phyloP scores from a whole-genome alignment of 2,113 vertebrate species.

The Sinocyclocheilus anophthalmus region DNA sequence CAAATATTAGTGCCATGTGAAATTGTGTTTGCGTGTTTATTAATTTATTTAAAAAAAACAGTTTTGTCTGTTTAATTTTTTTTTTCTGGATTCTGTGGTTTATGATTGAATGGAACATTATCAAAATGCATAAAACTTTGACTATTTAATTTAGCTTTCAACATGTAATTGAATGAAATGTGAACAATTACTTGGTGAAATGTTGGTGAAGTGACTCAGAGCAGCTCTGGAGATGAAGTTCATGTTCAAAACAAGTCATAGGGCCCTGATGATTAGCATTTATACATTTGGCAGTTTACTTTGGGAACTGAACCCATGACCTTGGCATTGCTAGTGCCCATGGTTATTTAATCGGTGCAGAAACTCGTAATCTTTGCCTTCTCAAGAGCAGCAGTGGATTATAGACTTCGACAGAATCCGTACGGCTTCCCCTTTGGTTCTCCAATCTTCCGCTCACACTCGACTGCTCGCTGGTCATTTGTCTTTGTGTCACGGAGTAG shows the following conservation, averaged over 20 bases:
- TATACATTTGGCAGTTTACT: background rate
- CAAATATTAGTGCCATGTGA: too few species aligned
- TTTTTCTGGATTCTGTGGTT: too few species aligned
- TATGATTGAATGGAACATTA: too few species aligned
- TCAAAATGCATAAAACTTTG: too few species aligned
- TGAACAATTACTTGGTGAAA: too few species aligned
- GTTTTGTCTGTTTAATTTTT: too few species aligned
- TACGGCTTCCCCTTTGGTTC: conserved; percentile 4
- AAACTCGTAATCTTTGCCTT: background rate
- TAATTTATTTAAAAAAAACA: too few species aligned
- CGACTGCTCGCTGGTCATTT: conserved; percentile 28
- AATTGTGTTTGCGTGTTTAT: too few species aligned
- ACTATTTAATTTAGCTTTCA: too few species aligned
- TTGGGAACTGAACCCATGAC: background rate
- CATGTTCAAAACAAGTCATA: background rate
- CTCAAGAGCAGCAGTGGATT: conserved; percentile 8
- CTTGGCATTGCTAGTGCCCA: background rate
- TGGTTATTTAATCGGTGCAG: background rate
- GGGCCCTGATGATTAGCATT: background rate
- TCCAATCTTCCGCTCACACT: background rate
- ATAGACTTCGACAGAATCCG: background rate
- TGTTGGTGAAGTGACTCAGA: too few species aligned
- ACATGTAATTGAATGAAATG: too few species aligned
- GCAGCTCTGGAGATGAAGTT: background rate
- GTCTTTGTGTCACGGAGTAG: conserved; percentile 25